Evolutionary conservation across 2,113 vertebrate species (phyloP).

Genomic region (Brachypteracias leptosomus): DNA sequence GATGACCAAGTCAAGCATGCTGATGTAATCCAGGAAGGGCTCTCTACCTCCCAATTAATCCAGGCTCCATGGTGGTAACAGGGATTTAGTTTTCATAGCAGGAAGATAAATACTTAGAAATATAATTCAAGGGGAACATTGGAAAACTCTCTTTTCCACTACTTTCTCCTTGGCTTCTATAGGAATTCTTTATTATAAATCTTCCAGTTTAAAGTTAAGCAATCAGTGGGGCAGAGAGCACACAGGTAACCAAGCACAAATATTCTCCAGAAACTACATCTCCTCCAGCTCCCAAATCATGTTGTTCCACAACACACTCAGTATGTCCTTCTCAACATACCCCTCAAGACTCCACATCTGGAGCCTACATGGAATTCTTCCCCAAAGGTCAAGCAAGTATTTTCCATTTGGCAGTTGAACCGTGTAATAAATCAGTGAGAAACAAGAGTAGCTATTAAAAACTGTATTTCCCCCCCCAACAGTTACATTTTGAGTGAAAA

Average conservation of each 20-base stretch:
- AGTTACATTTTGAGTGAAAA: constrained; percentile 48
- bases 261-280: neutral
- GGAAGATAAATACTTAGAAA: neutral
- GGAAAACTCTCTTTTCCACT: neutral
- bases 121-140: neutral
- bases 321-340: neutral
- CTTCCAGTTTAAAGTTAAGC: neutral
- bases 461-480: constrained; percentile 2
- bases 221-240: neutral
- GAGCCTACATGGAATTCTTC: neutral
- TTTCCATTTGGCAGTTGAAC: neutral
- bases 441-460: constrained; percentile 56
- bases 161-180: neutral
- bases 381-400: neutral
- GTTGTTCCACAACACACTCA: neutral
- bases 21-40: neutral
- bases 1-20: neutral
- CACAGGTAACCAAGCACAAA: neutral
- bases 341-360: neutral
- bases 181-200: neutral
- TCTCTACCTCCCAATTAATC: neutral
- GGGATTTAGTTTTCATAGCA: neutral
- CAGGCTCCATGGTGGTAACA: neutral
- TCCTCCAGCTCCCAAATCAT: neutral
- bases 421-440: constrained; percentile 1